phyloP scores from a whole-genome alignment of 2,113 vertebrate species.

The Indicator maculatus region DNA sequence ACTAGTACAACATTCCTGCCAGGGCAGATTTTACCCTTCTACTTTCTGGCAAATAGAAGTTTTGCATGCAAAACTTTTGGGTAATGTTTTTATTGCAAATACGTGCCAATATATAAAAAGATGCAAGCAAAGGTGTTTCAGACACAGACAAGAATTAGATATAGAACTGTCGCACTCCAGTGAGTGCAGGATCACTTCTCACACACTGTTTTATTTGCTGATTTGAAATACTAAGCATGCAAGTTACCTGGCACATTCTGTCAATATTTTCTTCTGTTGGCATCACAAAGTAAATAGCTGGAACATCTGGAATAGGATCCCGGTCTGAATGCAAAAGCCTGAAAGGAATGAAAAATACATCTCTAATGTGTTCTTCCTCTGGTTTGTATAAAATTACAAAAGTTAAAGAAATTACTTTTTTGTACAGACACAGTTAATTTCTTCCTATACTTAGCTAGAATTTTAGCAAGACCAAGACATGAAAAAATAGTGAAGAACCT shows the following conservation, averaged over 20 bases:
- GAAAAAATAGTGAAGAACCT: background rate
- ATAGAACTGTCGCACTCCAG: background rate
- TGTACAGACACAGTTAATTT: background rate
- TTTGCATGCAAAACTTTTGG: background rate
- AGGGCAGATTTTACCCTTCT: background rate
- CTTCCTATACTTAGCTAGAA: background rate
- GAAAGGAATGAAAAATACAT: slow-evolving; percentile 4
- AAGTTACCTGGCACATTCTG: slow-evolving; percentile 93
- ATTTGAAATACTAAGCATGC: background rate
- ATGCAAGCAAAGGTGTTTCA: background rate
- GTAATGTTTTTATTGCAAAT: background rate
- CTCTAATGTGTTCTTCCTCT: background rate
- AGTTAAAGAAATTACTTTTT: background rate
- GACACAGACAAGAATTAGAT: background rate
- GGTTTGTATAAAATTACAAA: background rate
- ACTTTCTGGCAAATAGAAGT: background rate
- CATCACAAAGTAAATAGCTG: slow-evolving; percentile 96
- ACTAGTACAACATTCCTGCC: too few relatives aligned
- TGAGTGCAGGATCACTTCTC: background rate
- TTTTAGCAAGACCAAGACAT: background rate
- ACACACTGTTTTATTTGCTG: background rate
- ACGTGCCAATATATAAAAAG: background rate
- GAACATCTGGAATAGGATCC: slow-evolving; percentile 96
- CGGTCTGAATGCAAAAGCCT: slow-evolving; percentile 96
- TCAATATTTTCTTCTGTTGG: slow-evolving; percentile 98